Conservation (phyloP, 2,797 vertebrate genomes). For the Scomberomorus guttatus region DNA sequence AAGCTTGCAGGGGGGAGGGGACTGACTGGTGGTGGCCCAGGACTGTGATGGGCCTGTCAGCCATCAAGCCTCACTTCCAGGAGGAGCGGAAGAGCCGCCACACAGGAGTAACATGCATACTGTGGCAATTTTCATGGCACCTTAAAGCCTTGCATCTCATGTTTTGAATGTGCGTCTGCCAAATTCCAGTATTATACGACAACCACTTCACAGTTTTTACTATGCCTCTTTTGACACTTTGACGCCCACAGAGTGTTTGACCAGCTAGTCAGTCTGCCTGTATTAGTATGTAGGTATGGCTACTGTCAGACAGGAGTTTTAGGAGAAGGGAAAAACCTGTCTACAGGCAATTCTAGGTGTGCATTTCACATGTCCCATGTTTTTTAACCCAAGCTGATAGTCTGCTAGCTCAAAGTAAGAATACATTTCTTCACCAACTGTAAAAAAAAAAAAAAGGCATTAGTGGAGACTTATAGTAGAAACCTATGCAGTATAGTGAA, state of each 20-base stretch:
- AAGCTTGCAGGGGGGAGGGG: slow-evolving; percentile 53
- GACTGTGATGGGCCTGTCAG: slow-evolving; percentile 16
- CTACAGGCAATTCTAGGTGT: slow-evolving; percentile 16
- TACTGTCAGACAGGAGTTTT: slow-evolving; percentile 24
- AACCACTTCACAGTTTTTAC: neutral
- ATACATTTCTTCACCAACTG: neutral
- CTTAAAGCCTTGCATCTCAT: neutral
- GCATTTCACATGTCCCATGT: slow-evolving; percentile 20
- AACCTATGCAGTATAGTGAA: neutral
- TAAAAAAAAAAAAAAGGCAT: neutral
- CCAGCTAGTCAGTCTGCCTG: neutral
- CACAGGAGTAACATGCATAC: slow-evolving; percentile 9
- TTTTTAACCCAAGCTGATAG: slow-evolving; percentile 3
- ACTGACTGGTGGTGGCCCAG: slow-evolving; percentile 24
- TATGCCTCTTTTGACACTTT: neutral
- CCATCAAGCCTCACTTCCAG: slow-evolving; percentile 29
- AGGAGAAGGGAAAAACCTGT: slow-evolving; percentile 27
- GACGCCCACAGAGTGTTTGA: neutral
- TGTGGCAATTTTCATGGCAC: neutral
- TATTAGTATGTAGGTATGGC: slow-evolving; percentile 12
- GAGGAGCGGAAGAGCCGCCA: slow-evolving; percentile 16
- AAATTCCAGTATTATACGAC: neutral
- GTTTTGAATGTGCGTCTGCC: neutral
- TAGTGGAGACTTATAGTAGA: too few relatives aligned
- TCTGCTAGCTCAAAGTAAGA: neutral